Conservation (phyloP, 23 tunicate species). For the Trididemnum miniatum region DNA sequence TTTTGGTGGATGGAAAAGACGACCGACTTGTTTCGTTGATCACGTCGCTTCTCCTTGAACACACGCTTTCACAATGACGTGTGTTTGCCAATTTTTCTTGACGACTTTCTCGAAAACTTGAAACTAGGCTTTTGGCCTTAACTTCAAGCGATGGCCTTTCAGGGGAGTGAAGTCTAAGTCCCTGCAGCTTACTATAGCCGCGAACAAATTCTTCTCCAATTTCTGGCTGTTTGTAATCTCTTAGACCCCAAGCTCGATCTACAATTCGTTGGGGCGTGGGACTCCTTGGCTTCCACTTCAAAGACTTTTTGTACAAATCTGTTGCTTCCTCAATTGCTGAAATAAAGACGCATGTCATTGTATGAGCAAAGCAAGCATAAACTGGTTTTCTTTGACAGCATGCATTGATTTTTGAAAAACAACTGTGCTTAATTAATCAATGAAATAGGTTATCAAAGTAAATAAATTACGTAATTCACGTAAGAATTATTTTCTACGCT, state of each 20-base stretch:
- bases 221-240: constrained; percentile 48
- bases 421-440: too few species aligned
- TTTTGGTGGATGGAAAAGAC: not conserved
- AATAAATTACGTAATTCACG: too few species aligned
- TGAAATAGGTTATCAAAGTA: too few species aligned
- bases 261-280: constrained; percentile 24
- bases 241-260: constrained; percentile 65
- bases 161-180: not conserved
- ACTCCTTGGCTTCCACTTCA: constrained; percentile 43
- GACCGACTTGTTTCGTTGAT: not conserved
- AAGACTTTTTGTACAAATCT: constrained; percentile 21
- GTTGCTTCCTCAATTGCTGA: constrained; percentile 40
- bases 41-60: not conserved
- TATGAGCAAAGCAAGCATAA: too few species aligned
- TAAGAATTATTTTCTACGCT: too few species aligned
- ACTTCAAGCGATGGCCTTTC: not conserved
- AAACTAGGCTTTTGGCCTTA: not conserved
- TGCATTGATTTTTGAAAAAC: too few species aligned
- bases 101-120: not conserved
- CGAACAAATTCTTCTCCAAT: constrained; percentile 55
- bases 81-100: too few species aligned
- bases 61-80: not conserved
- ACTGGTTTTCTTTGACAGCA: too few species aligned
- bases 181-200: constrained; percentile 1
- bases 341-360: too few species aligned